A percentile compares a stretch with the other conserved stretches of the same genome.
Conservation (phyloP, 1,140 invertebrate genomes). For the Pectinophora gossypiella region DNA sequence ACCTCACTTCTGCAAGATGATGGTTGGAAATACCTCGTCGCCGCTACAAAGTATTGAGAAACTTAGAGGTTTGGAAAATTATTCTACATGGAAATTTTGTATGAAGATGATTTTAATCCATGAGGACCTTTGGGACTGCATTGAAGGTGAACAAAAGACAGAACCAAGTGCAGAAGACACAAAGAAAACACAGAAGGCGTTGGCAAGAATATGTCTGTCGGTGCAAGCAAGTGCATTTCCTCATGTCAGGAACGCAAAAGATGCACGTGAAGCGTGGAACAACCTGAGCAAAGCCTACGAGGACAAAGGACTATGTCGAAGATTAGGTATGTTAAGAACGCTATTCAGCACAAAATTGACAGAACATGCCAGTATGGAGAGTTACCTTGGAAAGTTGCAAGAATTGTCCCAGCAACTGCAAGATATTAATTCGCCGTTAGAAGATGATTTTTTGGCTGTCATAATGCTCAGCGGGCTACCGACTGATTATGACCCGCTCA, state of each 20-base stretch:
- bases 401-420: neutral
- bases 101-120: neutral
- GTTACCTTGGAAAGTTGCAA: neutral
- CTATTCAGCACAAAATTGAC: neutral
- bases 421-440: neutral
- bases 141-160: no score
- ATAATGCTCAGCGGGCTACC: neutral
- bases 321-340: neutral
- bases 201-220: neutral
- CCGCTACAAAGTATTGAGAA: neutral
- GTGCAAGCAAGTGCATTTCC: neutral
- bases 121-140: conserved; percentile 1
- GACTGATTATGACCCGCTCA: neutral
- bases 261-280: neutral
- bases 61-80: neutral
- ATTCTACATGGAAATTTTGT: neutral
- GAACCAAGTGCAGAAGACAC: neutral
- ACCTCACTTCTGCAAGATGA: no score
- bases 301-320: neutral
- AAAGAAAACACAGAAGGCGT: neutral
- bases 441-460: no score
- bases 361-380: neutral
- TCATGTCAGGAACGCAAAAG: neutral
- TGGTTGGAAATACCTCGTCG: neutral
- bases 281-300: conserved; percentile 1